Evolutionary conservation across 2,113 vertebrate genomes (phyloP).

Genomic region (Eulemur rufifrons): DNA sequence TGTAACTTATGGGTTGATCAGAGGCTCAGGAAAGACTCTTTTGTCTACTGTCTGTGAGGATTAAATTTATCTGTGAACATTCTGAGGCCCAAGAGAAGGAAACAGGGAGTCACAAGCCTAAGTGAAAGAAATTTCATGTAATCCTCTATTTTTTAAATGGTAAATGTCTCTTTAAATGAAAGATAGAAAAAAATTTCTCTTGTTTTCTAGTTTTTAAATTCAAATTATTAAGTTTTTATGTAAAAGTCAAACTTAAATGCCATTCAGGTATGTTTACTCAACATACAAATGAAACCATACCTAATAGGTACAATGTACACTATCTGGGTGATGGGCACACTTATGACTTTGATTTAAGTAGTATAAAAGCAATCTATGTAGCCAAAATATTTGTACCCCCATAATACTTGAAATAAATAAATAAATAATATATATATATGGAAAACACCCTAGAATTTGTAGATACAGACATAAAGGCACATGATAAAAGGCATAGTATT

Average conservation of each 20-base stretch:
- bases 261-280: background rate
- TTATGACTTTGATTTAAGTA: too few species aligned
- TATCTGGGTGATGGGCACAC: too few species aligned
- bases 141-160: background rate
- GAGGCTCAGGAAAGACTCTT: background rate
- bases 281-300: background rate
- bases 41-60: background rate
- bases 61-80: background rate
- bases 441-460: background rate
- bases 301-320: too few species aligned
- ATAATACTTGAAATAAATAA: too few species aligned
- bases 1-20: background rate
- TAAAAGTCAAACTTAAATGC: background rate
- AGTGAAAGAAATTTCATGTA: background rate
- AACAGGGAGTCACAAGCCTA: background rate
- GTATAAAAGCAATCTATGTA: too few species aligned
- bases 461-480: background rate
- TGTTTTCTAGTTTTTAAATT: background rate
- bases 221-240: background rate
- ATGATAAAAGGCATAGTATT: background rate
- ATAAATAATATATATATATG: too few species aligned
- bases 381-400: too few species aligned
- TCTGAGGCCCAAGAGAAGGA: background rate
- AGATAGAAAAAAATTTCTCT: background rate
- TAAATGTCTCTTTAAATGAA: background rate